These are phyloP conservation scores for Solenopsis fugax DNA, from an alignment of 1,140 invertebrate species.

Conservation along the genomic window DNA sequence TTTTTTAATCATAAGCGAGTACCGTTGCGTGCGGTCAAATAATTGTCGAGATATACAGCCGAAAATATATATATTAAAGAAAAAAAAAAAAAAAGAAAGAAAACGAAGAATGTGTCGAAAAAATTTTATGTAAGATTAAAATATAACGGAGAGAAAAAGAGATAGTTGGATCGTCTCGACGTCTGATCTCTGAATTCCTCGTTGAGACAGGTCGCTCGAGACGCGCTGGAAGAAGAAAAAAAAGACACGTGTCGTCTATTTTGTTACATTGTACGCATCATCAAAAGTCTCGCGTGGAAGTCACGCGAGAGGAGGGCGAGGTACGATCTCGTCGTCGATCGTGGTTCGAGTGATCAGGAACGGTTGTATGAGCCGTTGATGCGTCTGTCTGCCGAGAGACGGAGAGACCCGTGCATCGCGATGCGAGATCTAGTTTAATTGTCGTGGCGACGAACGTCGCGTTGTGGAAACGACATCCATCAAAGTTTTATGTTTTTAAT, in stretches of 20 bases:
- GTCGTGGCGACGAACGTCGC: background rate
- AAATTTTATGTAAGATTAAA: slow-evolving; percentile 11
- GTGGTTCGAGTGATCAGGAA: background rate
- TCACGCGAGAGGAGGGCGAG: background rate
- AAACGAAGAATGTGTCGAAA: background rate
- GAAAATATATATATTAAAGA: background rate
- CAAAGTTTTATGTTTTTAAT: too few relatives aligned
- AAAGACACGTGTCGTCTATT: slow-evolving; percentile 22
- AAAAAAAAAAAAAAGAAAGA: too few relatives aligned
- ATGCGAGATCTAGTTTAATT: background rate
- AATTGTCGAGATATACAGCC: background rate
- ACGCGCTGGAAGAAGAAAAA: background rate
- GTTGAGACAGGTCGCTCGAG: background rate
- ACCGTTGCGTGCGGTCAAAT: background rate
- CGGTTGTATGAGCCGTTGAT: background rate
- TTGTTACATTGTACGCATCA: slow-evolving; percentile 12
- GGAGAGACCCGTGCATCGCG: background rate
- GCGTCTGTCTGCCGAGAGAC: background rate
- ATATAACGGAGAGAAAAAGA: background rate
- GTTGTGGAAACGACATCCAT: background rate
- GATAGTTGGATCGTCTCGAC: background rate
- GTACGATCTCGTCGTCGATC: background rate
- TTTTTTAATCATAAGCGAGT: background rate
- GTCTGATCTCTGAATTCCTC: background rate
- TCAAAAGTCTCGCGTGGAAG: background rate